Evolutionary conservation across 30 jellyfish, hydroid and myxozoan species (phyloP), one percentile per base, ranked within the genome.

Genomic region (Aurelia sp.): DNA sequence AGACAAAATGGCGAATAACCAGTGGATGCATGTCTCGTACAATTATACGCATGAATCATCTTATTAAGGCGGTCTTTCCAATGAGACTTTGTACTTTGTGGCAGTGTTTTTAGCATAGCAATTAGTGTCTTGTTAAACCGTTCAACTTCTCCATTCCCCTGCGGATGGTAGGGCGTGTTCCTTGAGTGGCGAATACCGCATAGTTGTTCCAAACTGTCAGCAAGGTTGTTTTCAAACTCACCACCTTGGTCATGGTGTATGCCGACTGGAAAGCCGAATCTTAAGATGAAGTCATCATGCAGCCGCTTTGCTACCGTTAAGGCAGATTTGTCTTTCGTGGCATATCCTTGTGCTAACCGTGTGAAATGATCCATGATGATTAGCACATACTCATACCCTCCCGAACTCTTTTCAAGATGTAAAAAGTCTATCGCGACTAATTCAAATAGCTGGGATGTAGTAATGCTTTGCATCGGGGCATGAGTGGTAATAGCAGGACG

Each of bases 241-340:
- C 61, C 83, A 0, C 94, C 94, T 37, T 60, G 78, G 74, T 85
- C 94, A 59, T 85, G 94, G 37, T 65, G 74, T 23, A 81, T 81
- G 35, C 89, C 76, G 15, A 66, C 78, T 12, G 94, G 94, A 73
- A 69, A 60, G 3, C 93, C 80, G 48, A 35, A 84, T 13, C 63
- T 23, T 5, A 62, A 85, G 30, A 84, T 62, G 51, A 84, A 52
- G 69, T 84, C 93, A 70, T 73, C 62, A 47, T 52, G 71, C 55
- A 84, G 51, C 47, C 64, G 52, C 30, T 74, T n/a, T 15, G 80
- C 80, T 3, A 89, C 93, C 9, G 87, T 59, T 4, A 7, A 71
- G 3, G 89, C 93, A 19, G 80, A 23, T 62, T 84, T 84, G 62
- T 70, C 73, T 33, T 62, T 70, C 4, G 89, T 70, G n/a, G 93